Base-by-base conservation (phyloP, 1,140 invertebrate genomes). In the Ips typographus region DNA sequence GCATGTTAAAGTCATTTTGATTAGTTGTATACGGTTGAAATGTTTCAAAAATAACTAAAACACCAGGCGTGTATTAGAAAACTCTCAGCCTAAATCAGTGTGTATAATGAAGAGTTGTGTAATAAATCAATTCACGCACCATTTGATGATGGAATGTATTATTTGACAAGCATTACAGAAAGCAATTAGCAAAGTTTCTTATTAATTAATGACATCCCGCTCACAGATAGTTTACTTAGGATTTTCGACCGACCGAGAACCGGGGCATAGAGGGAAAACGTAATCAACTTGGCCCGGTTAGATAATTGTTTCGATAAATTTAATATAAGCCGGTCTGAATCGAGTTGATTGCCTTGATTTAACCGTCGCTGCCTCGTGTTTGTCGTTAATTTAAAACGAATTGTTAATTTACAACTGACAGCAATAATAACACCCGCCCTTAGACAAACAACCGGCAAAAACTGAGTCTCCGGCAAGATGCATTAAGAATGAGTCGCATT, bases 231-330 rank as follows among this genome's bases (percentile, higher is more conserved):
- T 63, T 63, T 63, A 52, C 61, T 63, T 63, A 63, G 61, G 61
- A 63, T 63, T 63, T 63, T 52, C 61, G 7, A 52, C 3, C 37
- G 40, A 36, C 44, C 61, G 44, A 63, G 43, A 63, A 39, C 41
- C 57, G 36, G 61, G 52, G 39, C 61, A 63, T 63, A 63, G 61
- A 63, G 61, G 61, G 61, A 63, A 63, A 63, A 63, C 61, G 44
- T 63, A 63, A 63, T 63, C 61, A 63, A 63, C 38, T 47, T 47
- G 37, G 47, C 61, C 61, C 61, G 36, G 61, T 63, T 63, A 63
- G 61, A 63, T 63, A 63, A 63, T 63, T 63, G 61, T 63, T 63
- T 52, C 61, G 61, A 63, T 63, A 63, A 63, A 63, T 63, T 63
- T 63, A 63, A 63, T 63, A 63, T 63, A 49, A 63, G 51, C 22